Evolutionary conservation across 2,797 vertebrate species (phyloP).

Genomic region (Lemur catta): DNA sequence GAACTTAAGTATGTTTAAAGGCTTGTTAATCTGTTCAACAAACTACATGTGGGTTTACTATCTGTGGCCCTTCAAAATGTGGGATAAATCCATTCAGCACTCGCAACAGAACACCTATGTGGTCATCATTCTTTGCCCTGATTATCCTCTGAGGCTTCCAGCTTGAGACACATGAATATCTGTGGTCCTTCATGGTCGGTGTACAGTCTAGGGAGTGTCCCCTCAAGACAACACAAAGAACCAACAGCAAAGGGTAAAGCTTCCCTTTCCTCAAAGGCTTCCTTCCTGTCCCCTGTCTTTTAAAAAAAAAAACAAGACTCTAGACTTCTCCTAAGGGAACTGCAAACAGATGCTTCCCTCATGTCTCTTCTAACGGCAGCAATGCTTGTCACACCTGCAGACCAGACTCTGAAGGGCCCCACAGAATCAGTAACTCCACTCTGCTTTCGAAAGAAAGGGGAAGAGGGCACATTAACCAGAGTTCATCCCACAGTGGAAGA

Average conservation of each 20-base stretch:
- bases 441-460: background rate
- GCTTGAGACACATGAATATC: background rate
- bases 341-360: background rate
- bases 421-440: background rate
- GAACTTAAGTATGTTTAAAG: background rate
- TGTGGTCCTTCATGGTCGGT: background rate
- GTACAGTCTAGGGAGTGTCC: conserved; percentile 59
- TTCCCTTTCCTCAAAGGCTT: conserved; percentile 71
- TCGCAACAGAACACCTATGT: background rate
- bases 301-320: background rate
- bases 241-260: conserved; percentile 6
- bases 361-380: background rate
- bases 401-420: background rate
- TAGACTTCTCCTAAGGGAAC: conserved; percentile 17
- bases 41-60: background rate
- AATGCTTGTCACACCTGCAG: conserved; percentile 15
- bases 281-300: conserved; percentile 73
- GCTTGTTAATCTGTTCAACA: background rate
- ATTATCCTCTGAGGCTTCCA: background rate
- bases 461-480: background rate
- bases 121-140: background rate
- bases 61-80: background rate
- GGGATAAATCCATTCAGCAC: background rate
- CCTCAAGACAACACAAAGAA: conserved; percentile 63
- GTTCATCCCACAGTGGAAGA: background rate